Base-by-base conservation (phyloP, 2,888 invertebrate genomes). In the Caenorhabditis zanzibari region DNA sequence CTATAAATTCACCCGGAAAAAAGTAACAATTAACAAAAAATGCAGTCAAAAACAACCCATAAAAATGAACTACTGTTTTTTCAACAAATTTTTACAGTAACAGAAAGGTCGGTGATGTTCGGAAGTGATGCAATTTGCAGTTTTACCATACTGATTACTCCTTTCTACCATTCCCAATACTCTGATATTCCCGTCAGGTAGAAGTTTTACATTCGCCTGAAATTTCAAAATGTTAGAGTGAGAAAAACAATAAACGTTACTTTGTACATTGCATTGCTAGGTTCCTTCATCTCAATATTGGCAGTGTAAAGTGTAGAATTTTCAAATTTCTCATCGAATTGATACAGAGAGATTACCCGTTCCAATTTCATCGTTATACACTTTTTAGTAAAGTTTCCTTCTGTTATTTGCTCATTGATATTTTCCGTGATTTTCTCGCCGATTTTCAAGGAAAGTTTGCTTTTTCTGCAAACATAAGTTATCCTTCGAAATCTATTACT, bases 41-140 rank as follows among this genome's bases (percentile, higher is more conserved):
- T 19, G 19, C 26, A 26, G 35, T 49, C 32, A 32, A 32, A 32
- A n/a, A n/a, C n/a, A n/a, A n/a, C n/a, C n/a, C n/a, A n/a, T n/a
- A n/a, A n/a, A 38, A 38, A 38, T 12, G 12, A 38, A 38, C 10
- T 38, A 38, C 38, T 6, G 10, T 2, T 38, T 38, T 12, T 12
- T 12, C 38, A 38, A 12, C 38, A 38, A 38, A 9, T 63, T 76
- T 58, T 52, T 79, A 49, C 83, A 83, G 47, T 71, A 75, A 63
- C 83, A 83, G 35, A 63, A 83, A 6, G 83, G 83, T 10, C 83
- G 22, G n/a, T 69, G 72, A 35, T 52, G 64, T 32, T 79, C 79
- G 5, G 73, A 47, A 28, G 19, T 71, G 24, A 83, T 74, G 32
- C 83, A 83, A 38, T 79, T 41, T 4, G 83, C 83, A 7, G 83